These are phyloP conservation scores for Acipenser transmontanus DNA, from an alignment of 2,797 vertebrate genomes.

Conservation along the genomic window DNA sequence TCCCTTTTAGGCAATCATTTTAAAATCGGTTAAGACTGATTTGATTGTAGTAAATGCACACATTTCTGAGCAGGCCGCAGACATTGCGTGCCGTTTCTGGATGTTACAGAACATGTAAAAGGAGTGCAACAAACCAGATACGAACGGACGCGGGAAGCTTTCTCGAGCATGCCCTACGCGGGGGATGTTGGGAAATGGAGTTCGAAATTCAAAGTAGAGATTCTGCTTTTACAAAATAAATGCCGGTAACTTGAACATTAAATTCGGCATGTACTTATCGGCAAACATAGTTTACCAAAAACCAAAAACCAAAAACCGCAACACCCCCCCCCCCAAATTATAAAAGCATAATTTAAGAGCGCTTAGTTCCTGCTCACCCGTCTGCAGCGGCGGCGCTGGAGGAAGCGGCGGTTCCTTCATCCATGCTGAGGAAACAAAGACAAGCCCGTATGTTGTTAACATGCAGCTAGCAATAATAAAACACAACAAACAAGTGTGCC, in stretches of 20 bases:
- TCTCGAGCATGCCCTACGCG: too few species aligned
- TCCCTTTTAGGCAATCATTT: too few species aligned
- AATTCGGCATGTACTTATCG: not conserved
- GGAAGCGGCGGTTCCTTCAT: conserved; percentile 66
- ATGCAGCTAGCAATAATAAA: not conserved
- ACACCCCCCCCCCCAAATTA: not conserved
- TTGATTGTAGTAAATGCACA: too few species aligned
- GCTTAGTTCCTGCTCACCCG: conserved; percentile 36
- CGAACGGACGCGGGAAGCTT: too few species aligned
- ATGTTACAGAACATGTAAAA: too few species aligned
- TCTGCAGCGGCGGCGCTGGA: conserved; percentile 47
- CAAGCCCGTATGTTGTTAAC: not conserved
- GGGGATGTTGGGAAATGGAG: too few species aligned
- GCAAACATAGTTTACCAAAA: not conserved
- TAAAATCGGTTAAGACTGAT: too few species aligned
- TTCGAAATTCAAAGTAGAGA: not conserved
- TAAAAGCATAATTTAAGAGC: too few species aligned
- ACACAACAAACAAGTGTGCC: not conserved
- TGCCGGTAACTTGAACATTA: not conserved
- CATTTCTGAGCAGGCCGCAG: too few species aligned
- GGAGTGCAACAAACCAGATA: too few species aligned
- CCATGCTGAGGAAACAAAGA: conserved; percentile 38
- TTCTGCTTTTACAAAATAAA: accelerated
- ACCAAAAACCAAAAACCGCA: not conserved
- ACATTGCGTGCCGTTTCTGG: too few species aligned